A percentile compares a stretch with the other conserved stretches of the same genome.
These are phyloP conservation scores for Rhabditophanes sp. DNA, from an alignment of 2,888 invertebrate genomes.

Conservation along the genomic window DNA sequence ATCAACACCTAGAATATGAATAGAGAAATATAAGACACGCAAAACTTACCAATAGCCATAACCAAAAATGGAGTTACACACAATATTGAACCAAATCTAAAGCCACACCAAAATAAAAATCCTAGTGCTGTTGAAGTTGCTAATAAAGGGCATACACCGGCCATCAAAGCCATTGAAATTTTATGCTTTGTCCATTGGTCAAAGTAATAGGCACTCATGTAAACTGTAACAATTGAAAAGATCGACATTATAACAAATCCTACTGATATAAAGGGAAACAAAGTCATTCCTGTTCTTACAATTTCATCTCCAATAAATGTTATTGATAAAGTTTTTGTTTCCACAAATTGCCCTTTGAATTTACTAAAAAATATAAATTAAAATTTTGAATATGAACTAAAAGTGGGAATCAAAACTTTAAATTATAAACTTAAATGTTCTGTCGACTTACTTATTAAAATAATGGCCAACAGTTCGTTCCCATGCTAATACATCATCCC, in stretches of 20 bases:
- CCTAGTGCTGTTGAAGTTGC: conserved; percentile 35
- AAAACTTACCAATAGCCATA: conserved; percentile 25
- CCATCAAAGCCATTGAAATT: conserved; percentile 22
- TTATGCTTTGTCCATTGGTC: conserved; percentile 20
- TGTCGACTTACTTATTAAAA: conserved; percentile 20
- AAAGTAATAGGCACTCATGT: conserved; percentile 15
- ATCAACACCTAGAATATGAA: conserved; percentile 22
- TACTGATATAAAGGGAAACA: conserved; percentile 33
- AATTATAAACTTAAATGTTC: too few relatives aligned
- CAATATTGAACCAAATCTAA: conserved; percentile 38
- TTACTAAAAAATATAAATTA: conserved; percentile 13
- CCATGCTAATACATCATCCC: conserved; percentile 22
- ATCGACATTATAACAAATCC: conserved; percentile 30
- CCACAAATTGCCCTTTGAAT: conserved; percentile 18
- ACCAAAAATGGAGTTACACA: conserved; percentile 37
- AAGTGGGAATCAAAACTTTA: background rate
- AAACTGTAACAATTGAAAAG: conserved; percentile 29
- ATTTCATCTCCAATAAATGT: conserved; percentile 35
- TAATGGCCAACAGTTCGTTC: conserved; percentile 21
- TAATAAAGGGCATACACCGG: conserved; percentile 30
- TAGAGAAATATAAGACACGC: conserved; percentile 4
- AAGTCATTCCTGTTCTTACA: conserved; percentile 31
- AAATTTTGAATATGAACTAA: conserved; percentile 1
- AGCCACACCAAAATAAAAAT: conserved; percentile 29
- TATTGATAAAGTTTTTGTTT: conserved; percentile 20